Evolutionary conservation across 2,888 invertebrate genomes (phyloP).

Genomic region (Galeopsomyia nigrocyanea): DNA sequence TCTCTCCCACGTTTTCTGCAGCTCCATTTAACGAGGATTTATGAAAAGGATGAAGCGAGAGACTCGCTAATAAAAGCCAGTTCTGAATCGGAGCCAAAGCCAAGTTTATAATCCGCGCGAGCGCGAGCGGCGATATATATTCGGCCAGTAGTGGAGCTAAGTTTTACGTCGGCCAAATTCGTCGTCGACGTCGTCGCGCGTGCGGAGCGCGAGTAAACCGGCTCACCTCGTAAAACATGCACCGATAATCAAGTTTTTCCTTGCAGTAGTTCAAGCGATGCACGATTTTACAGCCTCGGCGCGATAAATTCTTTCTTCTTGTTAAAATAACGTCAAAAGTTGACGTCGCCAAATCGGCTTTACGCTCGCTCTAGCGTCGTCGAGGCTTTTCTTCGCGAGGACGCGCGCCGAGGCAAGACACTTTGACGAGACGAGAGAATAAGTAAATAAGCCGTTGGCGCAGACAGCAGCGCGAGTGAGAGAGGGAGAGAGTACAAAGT

Average conservation of each 20-base stretch:
- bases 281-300: constrained; percentile 18
- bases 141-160: constrained; percentile 15
- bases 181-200: too few relatives aligned
- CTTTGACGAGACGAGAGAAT: constrained; percentile 25
- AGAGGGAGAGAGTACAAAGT: constrained; percentile 1
- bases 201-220: constrained; percentile 29
- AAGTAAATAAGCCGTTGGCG: constrained; percentile 29
- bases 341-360: constrained; percentile 27
- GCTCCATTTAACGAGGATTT: constrained; percentile 53
- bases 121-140: constrained; percentile 40
- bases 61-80: constrained; percentile 53
- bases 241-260: constrained; percentile 14
- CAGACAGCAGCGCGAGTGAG: background rate
- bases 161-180: constrained; percentile 34
- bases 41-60: constrained; percentile 40
- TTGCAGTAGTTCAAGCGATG: constrained; percentile 14
- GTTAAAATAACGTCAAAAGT: constrained; percentile 36
- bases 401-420: constrained; percentile 6
- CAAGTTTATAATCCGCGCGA: constrained; percentile 48
- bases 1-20: constrained; percentile 34
- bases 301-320: constrained; percentile 34
- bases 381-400: constrained; percentile 14
- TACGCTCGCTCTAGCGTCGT: background rate
- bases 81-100: constrained; percentile 54
- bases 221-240: constrained; percentile 4